Evolutionary conservation across 2,888 invertebrate genomes (phyloP).

Genomic region (Patella pellucida): DNA sequence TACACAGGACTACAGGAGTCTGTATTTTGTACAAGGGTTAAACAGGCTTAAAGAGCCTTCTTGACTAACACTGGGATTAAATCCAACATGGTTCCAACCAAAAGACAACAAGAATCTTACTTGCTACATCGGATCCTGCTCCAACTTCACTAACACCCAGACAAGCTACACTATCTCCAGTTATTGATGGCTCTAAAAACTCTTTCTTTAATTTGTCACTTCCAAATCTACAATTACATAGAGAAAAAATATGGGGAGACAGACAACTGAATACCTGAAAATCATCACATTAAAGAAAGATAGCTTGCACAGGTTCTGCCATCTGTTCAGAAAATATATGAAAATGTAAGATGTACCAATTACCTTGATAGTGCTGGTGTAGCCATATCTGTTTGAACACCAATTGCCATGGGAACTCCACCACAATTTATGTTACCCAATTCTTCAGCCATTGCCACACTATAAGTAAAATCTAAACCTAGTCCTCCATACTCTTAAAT

Average conservation of each 20-base stretch:
- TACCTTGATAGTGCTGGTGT: slow-evolving; percentile 74
- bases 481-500: slow-evolving; percentile 74
- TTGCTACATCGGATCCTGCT: slow-evolving; percentile 75
- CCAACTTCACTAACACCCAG: slow-evolving; percentile 74
- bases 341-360: neutral
- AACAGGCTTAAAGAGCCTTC: too few species aligned
- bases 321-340: too few species aligned
- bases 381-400: slow-evolving; percentile 75
- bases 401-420: slow-evolving; percentile 74
- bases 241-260: too few species aligned
- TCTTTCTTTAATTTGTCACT: slow-evolving; percentile 72
- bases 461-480: slow-evolving; percentile 74
- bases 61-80: too few species aligned
- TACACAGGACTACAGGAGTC: too few species aligned
- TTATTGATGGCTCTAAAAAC: slow-evolving; percentile 72
- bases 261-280: too few species aligned
- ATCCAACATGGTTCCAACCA: too few species aligned
- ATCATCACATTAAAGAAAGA: too few species aligned
- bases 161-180: slow-evolving; percentile 73
- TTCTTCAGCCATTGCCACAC: slow-evolving; percentile 74
- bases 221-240: slow-evolving; percentile 65
- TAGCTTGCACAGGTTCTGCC: too few species aligned
- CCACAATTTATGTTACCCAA: slow-evolving; percentile 74
- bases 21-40: too few species aligned
- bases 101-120: slow-evolving; percentile 51